Base-by-base conservation (phyloP, 1,140 invertebrate species). In the Drosophila ohnishii region DNA sequence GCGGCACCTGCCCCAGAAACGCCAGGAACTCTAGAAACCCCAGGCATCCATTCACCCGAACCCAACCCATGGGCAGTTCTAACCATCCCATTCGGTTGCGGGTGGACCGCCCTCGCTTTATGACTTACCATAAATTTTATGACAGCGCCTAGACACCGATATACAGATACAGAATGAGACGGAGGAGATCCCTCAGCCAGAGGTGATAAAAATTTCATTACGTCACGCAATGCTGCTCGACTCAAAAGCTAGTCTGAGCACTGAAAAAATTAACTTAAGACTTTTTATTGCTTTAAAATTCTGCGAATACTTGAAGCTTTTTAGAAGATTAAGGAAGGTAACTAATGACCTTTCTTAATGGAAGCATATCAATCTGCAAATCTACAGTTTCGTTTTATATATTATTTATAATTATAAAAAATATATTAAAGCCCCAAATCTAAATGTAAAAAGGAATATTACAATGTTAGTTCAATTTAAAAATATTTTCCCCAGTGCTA, bases 151-250 rank as follows among this genome's bases (percentile, higher is more conserved):
- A 88, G 83, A 88, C 79, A 67, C 60, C 73, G 62, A 76, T 64
- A 76, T 35, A 57, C 53, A 50, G 64, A 53, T 65, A 66, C 57
- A 6, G 44, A 60, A 60, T 22, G 66, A 50, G 65, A 71, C 53
- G 42, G 22, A 53, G 42, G 22, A 66, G 50, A 80, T 81, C 56
- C 71, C 65, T 64, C 78, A 65, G 44, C 73, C 48, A 62, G 44
- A 69, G 84, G 80, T 84, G 84, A 87, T 88, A 87, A 87, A 87
- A 88, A 88, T 87, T 87, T 87, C 76, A 87, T 87, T 87, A 84
- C 73, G 78, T 88, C 84, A 88, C 84, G 84, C 84, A 79, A 76
- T 67, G 80, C 59, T 69, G 57, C 39, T 61, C 13, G 35, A 30
- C 37, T 50, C 64, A 51, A 53, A 35, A 65, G 37, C 37, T 37